Conservation (phyloP, 2,113 vertebrate genomes). For the Campylorhamphus procurvoides region DNA sequence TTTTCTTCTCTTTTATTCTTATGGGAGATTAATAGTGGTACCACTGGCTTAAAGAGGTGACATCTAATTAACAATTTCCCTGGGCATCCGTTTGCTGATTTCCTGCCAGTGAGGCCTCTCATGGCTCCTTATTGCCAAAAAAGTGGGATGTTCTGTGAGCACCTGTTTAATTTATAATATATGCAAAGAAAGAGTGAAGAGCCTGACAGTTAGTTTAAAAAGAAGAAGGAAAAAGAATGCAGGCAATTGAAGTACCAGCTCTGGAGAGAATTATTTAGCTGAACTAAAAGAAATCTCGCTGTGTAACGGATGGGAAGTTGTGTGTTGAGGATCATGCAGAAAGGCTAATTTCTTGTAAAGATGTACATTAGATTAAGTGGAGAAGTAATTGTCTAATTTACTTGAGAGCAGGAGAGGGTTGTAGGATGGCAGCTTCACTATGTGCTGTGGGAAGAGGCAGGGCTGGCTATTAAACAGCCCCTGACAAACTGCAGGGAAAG, state of each 20-base stretch:
- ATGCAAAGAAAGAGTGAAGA: background rate
- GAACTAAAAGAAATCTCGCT: background rate
- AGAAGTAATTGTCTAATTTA: background rate
- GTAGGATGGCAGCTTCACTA: rapidly evolving
- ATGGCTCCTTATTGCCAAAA: background rate
- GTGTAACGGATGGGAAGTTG: background rate
- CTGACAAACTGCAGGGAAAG: too few relatives aligned
- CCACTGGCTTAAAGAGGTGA: background rate
- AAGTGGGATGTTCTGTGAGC: background rate
- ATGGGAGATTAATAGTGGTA: background rate
- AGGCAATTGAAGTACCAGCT: background rate
- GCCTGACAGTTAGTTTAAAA: background rate
- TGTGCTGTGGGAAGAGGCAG: background rate
- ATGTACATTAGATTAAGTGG: background rate
- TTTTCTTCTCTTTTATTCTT: background rate
- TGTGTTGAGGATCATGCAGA: background rate
- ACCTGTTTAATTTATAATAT: background rate
- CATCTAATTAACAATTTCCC: background rate
- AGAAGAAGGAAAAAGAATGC: too few relatives aligned
- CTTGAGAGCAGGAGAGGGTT: background rate
- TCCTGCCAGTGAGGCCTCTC: background rate
- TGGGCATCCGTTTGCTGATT: background rate
- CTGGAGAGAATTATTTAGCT: background rate
- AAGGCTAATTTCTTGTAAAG: background rate
- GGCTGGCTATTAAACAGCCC: background rate